Conservation (phyloP, 2,113 vertebrate genomes). For the Dendropsophus ebraccatus region DNA sequence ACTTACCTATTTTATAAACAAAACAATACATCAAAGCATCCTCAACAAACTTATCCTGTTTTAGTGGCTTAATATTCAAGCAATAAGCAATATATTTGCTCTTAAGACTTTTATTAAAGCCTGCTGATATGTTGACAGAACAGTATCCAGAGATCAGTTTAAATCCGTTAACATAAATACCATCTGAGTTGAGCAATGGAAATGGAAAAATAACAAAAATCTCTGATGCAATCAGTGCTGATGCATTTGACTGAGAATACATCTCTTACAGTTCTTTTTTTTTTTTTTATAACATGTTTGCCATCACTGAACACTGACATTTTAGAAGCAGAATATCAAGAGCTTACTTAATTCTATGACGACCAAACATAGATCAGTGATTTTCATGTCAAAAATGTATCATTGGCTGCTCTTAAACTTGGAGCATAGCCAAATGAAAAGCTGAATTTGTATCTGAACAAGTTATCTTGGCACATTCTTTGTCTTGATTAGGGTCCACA, state of each 20-base stretch:
- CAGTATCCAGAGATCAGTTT: conserved; percentile 51
- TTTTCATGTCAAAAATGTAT: conserved; percentile 53
- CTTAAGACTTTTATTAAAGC: conserved; percentile 58
- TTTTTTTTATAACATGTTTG: conserved; percentile 60
- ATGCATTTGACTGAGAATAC: conserved; percentile 56
- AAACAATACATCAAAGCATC: neutral
- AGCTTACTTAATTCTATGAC: conserved; percentile 60
- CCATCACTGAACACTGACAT: conserved; percentile 55
- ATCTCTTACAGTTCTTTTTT: too few species aligned
- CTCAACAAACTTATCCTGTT: conserved; percentile 33
- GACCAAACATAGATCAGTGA: conserved; percentile 57
- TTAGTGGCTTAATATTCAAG: conserved; percentile 38
- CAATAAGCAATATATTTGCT: conserved; percentile 54
- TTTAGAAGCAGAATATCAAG: conserved; percentile 59
- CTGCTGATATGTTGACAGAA: conserved; percentile 51
- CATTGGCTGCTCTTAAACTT: conserved; percentile 37
- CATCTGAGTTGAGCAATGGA: conserved; percentile 34
- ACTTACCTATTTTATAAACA: neutral
- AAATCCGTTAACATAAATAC: conserved; percentile 40
- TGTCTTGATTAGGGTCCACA: neutral
- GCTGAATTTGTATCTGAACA: neutral
- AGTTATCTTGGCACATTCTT: neutral
- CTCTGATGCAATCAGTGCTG: conserved; percentile 45
- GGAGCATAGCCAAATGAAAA: conserved; percentile 7
- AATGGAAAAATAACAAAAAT: conserved; percentile 57